Conservation (phyloP, 2,888 invertebrate species). For the Agrochola lychnidis region DNA sequence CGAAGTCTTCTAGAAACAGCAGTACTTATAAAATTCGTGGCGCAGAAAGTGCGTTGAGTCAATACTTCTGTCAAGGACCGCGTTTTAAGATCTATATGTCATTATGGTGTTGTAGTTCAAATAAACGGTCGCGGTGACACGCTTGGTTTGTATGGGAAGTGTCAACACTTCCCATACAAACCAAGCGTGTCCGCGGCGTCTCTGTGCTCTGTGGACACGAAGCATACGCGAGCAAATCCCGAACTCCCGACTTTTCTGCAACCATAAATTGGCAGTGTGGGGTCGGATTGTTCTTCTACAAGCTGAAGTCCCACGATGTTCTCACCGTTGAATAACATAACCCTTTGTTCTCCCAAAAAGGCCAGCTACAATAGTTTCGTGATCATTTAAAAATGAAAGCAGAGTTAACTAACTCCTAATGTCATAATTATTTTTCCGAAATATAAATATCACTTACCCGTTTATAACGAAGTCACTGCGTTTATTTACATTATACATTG, state of each 20-base stretch:
- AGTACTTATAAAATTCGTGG: too few species aligned
- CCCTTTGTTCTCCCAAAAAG: neutral
- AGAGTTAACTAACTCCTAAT: neutral
- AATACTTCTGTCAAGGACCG: too few species aligned
- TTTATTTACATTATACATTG: slow-evolving; percentile 46
- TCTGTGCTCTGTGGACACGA: neutral
- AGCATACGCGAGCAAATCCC: neutral
- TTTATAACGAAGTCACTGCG: slow-evolving; percentile 59
- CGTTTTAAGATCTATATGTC: too few species aligned
- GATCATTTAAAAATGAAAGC: neutral
- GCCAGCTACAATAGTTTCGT: neutral
- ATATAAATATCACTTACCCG: slow-evolving; percentile 61
- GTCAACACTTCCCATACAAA: too few species aligned
- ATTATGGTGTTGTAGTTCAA: too few species aligned
- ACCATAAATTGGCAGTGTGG: neutral
- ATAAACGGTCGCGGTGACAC: too few species aligned
- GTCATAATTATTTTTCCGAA: neutral
- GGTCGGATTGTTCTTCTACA: neutral
- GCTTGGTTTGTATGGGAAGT: too few species aligned
- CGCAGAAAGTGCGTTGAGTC: too few species aligned
- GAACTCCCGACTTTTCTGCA: neutral
- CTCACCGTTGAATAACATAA: neutral
- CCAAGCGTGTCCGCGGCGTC: too few species aligned
- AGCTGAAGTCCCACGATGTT: neutral
- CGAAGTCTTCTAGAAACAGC: too few species aligned